A percentile compares a stretch with the other conserved stretches of the same genome.
Evolutionary conservation across 2,113 vertebrate genomes (phyloP).

Genomic region (Thalassoma bifasciatum): DNA sequence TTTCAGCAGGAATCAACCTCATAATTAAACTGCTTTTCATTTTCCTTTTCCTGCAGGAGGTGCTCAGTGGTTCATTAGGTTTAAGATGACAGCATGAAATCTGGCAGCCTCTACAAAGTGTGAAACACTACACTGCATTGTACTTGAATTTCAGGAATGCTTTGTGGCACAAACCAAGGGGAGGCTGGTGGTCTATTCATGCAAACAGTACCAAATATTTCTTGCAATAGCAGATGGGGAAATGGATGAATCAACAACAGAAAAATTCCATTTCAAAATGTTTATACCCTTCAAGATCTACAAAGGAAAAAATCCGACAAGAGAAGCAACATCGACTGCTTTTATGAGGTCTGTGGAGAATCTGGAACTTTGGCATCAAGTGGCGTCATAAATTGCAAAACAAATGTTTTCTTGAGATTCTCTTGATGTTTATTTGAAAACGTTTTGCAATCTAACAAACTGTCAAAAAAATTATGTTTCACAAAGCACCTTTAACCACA

Average conservation of each 20-base stretch:
- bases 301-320: constrained; percentile 4
- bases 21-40: background rate
- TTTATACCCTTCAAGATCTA: background rate
- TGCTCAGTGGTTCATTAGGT: background rate
- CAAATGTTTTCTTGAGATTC: background rate
- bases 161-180: constrained; percentile 21
- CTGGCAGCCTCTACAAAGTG: constrained; percentile 6
- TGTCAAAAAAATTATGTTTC: background rate
- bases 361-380: background rate
- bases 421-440: background rate
- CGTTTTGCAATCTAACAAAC: background rate
- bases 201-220: constrained; percentile 12
- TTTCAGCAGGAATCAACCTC: constrained; percentile 15
- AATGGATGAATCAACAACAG: constrained; percentile 29
- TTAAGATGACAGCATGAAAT: constrained; percentile 3
- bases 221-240: constrained; percentile 30
- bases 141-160: constrained; percentile 20
- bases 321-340: background rate
- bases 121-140: background rate
- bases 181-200: constrained; percentile 11
- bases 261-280: constrained; percentile 11
- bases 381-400: background rate
- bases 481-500: background rate
- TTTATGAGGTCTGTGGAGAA: background rate
- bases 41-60: constrained; percentile 1